phyloP scores from a whole-genome alignment of 2,113 vertebrate species.

The Amphiprion ocellaris region DNA sequence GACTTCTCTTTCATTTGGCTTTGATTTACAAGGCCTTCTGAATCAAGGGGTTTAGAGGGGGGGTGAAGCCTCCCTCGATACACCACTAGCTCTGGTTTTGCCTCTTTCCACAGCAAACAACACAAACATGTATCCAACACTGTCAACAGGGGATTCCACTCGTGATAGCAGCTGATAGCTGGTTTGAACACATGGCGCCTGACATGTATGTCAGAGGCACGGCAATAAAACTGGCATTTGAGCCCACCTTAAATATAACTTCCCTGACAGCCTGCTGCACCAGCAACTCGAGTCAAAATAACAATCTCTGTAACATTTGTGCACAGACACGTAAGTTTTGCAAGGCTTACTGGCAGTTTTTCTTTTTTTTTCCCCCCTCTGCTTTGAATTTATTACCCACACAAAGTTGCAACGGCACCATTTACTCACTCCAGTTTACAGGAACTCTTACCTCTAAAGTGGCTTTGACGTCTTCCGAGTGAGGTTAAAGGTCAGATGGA shows the following conservation, averaged over 20 bases:
- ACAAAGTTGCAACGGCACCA: conserved; percentile 21
- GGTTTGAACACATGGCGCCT: conserved; percentile 11
- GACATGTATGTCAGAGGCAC: conserved; percentile 14
- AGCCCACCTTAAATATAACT: conserved; percentile 39
- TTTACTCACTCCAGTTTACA: conserved; percentile 45
- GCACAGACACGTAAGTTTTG: neutral
- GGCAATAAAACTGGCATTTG: conserved; percentile 7
- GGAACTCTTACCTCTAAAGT: conserved; percentile 76
- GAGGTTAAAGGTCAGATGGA: conserved; percentile 69
- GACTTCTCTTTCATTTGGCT: conserved; percentile 73
- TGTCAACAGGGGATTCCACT: conserved; percentile 3
- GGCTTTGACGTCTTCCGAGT: conserved; percentile 57
- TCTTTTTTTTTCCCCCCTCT: neutral
- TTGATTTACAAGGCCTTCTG: conserved; percentile 66
- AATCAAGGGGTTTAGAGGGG: neutral
- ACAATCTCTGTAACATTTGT: conserved; percentile 6
- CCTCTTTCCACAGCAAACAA: conserved; percentile 16
- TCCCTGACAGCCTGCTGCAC: neutral
- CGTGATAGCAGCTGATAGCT: conserved; percentile 1
- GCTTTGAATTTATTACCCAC: conserved; percentile 27
- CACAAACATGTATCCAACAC: conserved; percentile 26
- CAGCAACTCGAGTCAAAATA: conserved; percentile 19
- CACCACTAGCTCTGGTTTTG: conserved; percentile 9
- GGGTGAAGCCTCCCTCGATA: neutral
- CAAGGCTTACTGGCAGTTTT: conserved; percentile 27